Base-by-base conservation (phyloP, 2,888 invertebrate genomes). In the Oasisia sp. region DNA sequence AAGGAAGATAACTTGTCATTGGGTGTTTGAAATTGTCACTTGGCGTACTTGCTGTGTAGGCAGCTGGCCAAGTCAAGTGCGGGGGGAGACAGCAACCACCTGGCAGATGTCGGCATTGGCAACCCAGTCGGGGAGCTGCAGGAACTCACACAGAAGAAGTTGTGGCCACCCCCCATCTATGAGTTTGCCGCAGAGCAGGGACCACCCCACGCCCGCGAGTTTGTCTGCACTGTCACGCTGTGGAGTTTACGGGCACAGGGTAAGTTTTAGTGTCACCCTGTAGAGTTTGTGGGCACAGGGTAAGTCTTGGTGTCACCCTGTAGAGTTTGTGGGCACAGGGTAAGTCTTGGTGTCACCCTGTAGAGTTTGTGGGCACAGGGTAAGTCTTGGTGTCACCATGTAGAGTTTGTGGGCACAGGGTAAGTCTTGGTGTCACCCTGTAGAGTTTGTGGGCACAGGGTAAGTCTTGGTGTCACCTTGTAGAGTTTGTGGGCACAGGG, bases 151-250 rank as follows among this genome's bases (percentile, higher is more conserved):
- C 99, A 99, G 98, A 98, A 99, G 90, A 97, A 98, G 92, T 98
- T 98, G 94, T 98, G 99, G 98, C 98, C 99, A 56, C 99, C 99
- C 89, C 99, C 99, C 45, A 97, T 97, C 45, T 99, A 99, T 96
- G 98, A 98, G 94, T 98, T 98, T 97, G 96, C 97, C 97, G 96
- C 95, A 32, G 98, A 98, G 96, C 98, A 98, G 95, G 98, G 99
- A 89, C 97, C 99, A 93, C 99, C 99, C 0, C 99, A 99, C 96
- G 99, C 99, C 96, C 97, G 99, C 89, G 98, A 98, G 94, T 99
- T 99, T 96, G 98, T 99, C 0, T 98, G 99, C 95, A 97, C 98
- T 5, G 99, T 99, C 96, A 98, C 98, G 92, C 98, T 99, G 94
- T 97, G 98, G 94, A 98, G 98, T 95, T 98, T 98, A 95, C 97